phyloP scores from a whole-genome alignment of 1,140 invertebrate species.

The Matsumurasca onukii region DNA sequence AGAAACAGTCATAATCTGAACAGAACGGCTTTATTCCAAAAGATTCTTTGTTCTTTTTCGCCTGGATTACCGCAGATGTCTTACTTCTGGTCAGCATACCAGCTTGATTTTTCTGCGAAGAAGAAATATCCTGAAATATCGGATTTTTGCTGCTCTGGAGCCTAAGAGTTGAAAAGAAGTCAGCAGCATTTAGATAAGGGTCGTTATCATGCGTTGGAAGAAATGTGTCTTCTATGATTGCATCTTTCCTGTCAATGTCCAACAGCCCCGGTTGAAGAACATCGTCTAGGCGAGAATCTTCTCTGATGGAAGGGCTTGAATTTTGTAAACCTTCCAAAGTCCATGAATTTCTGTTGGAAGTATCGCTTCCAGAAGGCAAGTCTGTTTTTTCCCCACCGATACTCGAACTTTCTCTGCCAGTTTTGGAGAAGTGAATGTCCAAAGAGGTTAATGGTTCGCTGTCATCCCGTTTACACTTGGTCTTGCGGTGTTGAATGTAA shows the following conservation, averaged over 20 bases:
- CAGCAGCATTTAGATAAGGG: conserved; percentile 68
- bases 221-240: conserved; percentile 23
- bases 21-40: neutral
- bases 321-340: neutral
- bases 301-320: conserved; percentile 3
- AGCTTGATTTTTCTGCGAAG: conserved; percentile 46
- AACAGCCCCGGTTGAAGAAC: neutral
- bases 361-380: neutral
- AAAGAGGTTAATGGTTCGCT: neutral
- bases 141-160: conserved; percentile 72
- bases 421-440: neutral
- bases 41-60: conserved; percentile 31
- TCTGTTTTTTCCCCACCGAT: neutral
- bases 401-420: neutral
- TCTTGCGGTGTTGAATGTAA: conserved; percentile 78
- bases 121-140: conserved; percentile 3
- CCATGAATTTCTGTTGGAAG: conserved; percentile 1
- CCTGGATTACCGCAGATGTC: conserved; percentile 45
- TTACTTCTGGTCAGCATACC: conserved; percentile 51
- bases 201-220: conserved; percentile 39
- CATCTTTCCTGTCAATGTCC: neutral
- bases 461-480: conserved; percentile 50
- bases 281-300: conserved; percentile 1
- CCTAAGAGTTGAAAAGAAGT: conserved; percentile 83
- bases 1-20: neutral